Percentiles rank a stretch among this genome's conserved stretches.
phyloP scores from a whole-genome alignment of 2,113 vertebrate genomes.

The Hylia prasina region DNA sequence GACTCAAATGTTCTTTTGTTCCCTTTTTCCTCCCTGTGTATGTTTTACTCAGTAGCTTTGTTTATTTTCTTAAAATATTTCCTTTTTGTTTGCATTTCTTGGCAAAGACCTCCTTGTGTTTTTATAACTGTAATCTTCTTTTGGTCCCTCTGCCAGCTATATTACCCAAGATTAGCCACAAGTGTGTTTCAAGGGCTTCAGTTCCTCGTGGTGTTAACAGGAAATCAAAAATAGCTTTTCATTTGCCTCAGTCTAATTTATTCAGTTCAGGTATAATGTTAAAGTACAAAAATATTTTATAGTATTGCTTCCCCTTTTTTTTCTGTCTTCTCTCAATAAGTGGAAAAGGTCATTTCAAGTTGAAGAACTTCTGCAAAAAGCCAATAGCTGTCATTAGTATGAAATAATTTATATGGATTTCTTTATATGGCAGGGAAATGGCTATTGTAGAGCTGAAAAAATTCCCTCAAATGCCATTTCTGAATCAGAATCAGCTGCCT shows the following conservation, averaged over 20 bases:
- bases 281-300: neutral
- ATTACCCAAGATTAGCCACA: slow-evolving; percentile 5
- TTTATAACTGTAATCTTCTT: slow-evolving; percentile 65
- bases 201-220: neutral
- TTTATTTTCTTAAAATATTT: slow-evolving; percentile 78
- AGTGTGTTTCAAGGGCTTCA: slow-evolving; percentile 19
- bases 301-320: neutral
- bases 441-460: neutral
- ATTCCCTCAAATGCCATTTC: neutral
- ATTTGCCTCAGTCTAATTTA: neutral
- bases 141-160: slow-evolving; percentile 44
- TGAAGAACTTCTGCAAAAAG: neutral
- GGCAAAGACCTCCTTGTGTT: slow-evolving; percentile 36
- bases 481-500: neutral
- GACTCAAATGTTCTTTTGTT: slow-evolving; percentile 77
- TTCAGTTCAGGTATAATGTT: neutral
- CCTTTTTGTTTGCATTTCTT: slow-evolving; percentile 75
- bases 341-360: neutral
- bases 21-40: slow-evolving; percentile 58
- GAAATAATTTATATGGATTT: neutral
- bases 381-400: neutral
- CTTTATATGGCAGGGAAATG: neutral
- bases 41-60: slow-evolving; percentile 75
- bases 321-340: neutral
- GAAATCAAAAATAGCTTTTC: slow-evolving; percentile 10